Conservation (phyloP, 2,113 vertebrate genomes). For the Burhinus bistriatus region DNA sequence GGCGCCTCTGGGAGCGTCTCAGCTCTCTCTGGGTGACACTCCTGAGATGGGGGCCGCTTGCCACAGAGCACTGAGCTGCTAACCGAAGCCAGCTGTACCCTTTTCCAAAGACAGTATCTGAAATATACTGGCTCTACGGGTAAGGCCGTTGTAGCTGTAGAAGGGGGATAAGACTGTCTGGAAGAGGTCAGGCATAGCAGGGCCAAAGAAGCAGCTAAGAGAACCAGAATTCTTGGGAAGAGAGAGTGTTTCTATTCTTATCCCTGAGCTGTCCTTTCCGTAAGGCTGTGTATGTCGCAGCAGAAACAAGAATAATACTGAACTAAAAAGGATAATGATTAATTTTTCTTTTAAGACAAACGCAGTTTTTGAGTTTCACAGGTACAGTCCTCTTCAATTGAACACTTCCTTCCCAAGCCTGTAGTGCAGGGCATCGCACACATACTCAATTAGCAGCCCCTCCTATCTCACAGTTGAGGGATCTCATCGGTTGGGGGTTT, state of each 20-base stretch:
- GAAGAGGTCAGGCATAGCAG: not conserved
- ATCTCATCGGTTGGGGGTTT: not conserved
- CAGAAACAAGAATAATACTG: not conserved
- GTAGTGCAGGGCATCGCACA: not conserved
- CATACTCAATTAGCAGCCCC: not conserved
- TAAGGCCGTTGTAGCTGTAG: not conserved
- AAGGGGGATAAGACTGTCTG: not conserved
- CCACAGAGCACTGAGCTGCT: not conserved
- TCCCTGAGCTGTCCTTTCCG: not conserved
- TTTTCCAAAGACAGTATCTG: not conserved
- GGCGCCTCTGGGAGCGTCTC: not conserved
- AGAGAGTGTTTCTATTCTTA: not conserved
- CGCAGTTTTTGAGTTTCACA: not conserved
- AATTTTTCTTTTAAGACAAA: not conserved
- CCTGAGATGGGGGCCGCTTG: accelerated
- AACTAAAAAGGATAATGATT: not conserved
- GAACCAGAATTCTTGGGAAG: not conserved
- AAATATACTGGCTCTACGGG: not conserved
- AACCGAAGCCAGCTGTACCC: not conserved
- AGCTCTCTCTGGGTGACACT: accelerated
- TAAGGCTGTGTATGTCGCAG: not conserved
- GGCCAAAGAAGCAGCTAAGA: not conserved
- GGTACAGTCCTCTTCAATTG: not conserved
- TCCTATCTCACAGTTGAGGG: not conserved
- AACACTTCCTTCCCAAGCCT: not conserved